A percentile compares a stretch with the other conserved stretches of the same genome.
These are phyloP conservation scores for Nebria ingens DNA, from an alignment of 1,140 invertebrate genomes.

Conservation along the genomic window DNA sequence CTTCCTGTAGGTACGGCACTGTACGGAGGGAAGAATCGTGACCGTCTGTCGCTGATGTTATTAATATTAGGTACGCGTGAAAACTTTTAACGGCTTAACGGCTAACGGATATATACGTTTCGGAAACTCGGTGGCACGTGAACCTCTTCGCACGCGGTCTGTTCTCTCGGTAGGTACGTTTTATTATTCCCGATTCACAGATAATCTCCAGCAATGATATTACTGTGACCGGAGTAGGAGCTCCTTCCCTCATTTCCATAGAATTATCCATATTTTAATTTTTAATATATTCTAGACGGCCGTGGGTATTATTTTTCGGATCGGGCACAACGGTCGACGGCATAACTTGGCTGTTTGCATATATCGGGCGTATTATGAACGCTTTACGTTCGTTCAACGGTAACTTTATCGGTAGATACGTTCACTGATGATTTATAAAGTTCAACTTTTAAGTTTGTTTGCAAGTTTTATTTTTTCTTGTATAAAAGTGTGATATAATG, in stretches of 20 bases:
- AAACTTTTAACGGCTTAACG: background rate
- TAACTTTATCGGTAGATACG: too few species aligned
- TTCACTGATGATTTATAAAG: background rate
- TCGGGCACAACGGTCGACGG: background rate
- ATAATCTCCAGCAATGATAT: background rate
- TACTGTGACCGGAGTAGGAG: too few species aligned
- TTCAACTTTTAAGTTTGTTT: too few species aligned
- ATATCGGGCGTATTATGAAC: background rate
- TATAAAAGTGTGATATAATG: background rate
- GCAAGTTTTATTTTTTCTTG: too few species aligned
- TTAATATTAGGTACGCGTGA: background rate
- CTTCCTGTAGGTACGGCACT: too few species aligned
- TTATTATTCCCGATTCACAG: background rate
- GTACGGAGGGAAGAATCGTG: too few species aligned
- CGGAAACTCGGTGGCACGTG: too few species aligned
- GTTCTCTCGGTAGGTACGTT: background rate
- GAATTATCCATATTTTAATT: background rate
- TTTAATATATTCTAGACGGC: background rate
- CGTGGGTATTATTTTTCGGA: background rate
- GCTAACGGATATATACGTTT: too few species aligned
- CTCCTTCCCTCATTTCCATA: background rate
- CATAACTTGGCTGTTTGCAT: background rate
- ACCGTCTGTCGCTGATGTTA: background rate
- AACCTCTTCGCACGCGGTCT: background rate
- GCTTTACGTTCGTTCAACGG: background rate